phyloP scores from a whole-genome alignment of 2,888 invertebrate species.

The Dicroscelio sp. region DNA sequence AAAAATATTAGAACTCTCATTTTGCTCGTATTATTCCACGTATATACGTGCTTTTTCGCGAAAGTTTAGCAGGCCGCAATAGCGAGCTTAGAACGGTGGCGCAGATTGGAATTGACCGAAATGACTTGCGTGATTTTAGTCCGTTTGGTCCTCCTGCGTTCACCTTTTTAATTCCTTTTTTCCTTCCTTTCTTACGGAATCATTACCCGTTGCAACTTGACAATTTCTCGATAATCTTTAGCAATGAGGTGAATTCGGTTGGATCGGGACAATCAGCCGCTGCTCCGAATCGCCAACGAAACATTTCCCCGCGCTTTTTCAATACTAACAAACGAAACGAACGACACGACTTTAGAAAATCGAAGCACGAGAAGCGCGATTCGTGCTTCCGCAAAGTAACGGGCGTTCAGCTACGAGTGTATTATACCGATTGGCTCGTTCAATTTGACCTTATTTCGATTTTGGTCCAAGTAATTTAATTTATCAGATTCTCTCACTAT shows the following conservation, averaged over 20 bases:
- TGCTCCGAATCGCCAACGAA: constrained; percentile 63
- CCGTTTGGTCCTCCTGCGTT: constrained; percentile 77
- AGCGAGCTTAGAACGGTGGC: constrained; percentile 61
- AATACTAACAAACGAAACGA: constrained; percentile 57
- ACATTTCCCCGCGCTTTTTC: constrained; percentile 68
- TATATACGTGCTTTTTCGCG: constrained; percentile 74
- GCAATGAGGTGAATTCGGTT: constrained; percentile 81
- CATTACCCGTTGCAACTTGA: constrained; percentile 82
- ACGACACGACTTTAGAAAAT: constrained; percentile 73
- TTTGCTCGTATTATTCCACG: constrained; percentile 59
- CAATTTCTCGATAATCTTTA: constrained; percentile 85
- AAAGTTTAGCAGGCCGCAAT: constrained; percentile 83
- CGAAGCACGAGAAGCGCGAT: constrained; percentile 74
- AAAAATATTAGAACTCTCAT: constrained; percentile 60
- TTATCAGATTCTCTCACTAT: not conserved
- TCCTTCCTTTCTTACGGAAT: constrained; percentile 46
- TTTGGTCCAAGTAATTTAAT: constrained; percentile 20
- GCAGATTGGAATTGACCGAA: constrained; percentile 82
- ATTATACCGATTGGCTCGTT: constrained; percentile 75
- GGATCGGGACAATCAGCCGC: constrained; percentile 54
- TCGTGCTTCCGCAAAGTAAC: constrained; percentile 73
- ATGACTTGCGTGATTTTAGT: constrained; percentile 84
- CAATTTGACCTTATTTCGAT: constrained; percentile 72
- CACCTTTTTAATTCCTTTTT: constrained; percentile 73
- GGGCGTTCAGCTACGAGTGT: constrained; percentile 56